phyloP scores from a whole-genome alignment of 2,113 vertebrate species.

The Daubentonia madagascariensis region DNA sequence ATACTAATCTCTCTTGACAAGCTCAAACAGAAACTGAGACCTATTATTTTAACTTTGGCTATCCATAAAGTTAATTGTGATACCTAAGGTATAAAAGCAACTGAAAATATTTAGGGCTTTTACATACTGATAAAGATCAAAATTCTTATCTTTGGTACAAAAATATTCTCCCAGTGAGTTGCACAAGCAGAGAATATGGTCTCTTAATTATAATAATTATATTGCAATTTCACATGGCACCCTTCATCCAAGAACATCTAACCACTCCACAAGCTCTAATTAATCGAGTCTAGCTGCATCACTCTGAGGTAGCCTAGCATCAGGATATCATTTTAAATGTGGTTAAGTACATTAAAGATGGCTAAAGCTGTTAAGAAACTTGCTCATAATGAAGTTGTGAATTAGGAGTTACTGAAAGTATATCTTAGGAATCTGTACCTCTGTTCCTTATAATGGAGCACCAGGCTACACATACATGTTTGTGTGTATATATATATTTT shows the following conservation, averaged over 20 bases:
- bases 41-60: constrained; percentile 10
- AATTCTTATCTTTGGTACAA: not conserved
- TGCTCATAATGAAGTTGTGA: not conserved
- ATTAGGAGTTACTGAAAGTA: not conserved
- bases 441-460: not conserved
- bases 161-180: constrained; percentile 27
- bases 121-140: constrained; percentile 27
- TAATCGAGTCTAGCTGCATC: not conserved
- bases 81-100: not conserved
- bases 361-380: not conserved
- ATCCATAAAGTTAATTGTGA: not conserved
- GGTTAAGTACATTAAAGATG: not conserved
- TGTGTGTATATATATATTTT: too few species aligned
- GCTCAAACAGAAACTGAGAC: not conserved
- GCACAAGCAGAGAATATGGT: constrained; percentile 6
- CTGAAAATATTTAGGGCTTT: constrained; percentile 39
- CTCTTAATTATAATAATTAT: constrained; percentile 51
- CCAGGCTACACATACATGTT: not conserved
- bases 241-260: not conserved
- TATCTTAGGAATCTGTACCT: not conserved
- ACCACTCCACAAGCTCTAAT: not conserved
- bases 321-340: constrained; percentile 32
- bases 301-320: not conserved
- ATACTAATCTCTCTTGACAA: not conserved
- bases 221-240: not conserved